Evolutionary conservation across 2,888 invertebrate genomes (phyloP).

Genomic region (Leptinotarsa rubiginosa): DNA sequence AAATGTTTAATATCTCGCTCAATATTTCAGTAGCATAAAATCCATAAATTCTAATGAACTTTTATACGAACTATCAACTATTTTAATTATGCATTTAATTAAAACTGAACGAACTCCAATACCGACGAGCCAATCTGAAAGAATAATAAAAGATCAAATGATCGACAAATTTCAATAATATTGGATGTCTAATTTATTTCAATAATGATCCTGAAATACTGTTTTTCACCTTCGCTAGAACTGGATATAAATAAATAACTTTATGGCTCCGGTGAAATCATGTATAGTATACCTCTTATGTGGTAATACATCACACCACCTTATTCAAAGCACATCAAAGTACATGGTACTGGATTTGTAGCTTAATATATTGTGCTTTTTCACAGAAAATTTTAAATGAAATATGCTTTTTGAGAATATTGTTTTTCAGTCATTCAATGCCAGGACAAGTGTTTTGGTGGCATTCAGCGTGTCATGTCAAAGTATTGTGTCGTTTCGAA

Average conservation of each 20-base stretch:
- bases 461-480: constrained; percentile 52
- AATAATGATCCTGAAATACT: too few relatives aligned
- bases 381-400: too few relatives aligned
- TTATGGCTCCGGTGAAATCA: too few relatives aligned
- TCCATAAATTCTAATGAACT: constrained; percentile 2
- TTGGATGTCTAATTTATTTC: too few relatives aligned
- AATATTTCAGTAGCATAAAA: background rate
- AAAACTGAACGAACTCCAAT: constrained; percentile 1
- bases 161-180: background rate
- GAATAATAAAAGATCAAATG: background rate
- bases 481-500: constrained; percentile 44
- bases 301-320: too few relatives aligned
- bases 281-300: too few relatives aligned
- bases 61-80: constrained; percentile 6
- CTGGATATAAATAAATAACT: too few relatives aligned
- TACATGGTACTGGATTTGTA: too few relatives aligned
- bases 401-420: background rate
- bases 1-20: background rate
- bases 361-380: too few relatives aligned
- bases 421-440: constrained; percentile 3
- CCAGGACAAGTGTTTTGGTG: constrained; percentile 47
- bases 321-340: too few relatives aligned
- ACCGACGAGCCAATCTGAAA: background rate
- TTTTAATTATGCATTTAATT: constrained; percentile 7
- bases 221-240: too few relatives aligned